A percentile compares a stretch with the other conserved stretches of the same genome.
phyloP scores from a whole-genome alignment of 1,140 invertebrate genomes.

The Drosophila arizonae region DNA sequence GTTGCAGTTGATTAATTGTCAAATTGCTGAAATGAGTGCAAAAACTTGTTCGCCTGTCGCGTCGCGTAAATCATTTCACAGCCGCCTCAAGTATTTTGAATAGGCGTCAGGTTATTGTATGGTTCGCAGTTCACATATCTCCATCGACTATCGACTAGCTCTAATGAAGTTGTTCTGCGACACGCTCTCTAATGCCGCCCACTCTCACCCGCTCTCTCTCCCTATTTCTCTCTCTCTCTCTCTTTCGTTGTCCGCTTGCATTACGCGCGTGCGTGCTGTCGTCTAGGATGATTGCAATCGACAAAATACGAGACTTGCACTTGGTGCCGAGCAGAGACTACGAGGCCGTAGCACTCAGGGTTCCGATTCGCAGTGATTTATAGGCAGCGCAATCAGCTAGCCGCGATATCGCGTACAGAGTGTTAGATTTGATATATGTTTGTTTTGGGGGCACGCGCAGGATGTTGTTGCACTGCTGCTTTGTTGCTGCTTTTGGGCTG shows the following conservation, averaged over 20 bases:
- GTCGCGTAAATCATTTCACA: conserved; percentile 71
- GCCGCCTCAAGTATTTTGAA: conserved; percentile 17
- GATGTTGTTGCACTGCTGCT: conserved; percentile 53
- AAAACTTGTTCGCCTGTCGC: conserved; percentile 75
- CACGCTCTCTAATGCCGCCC: conserved; percentile 24
- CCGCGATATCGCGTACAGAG: conserved; percentile 70
- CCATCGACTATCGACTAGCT: conserved; percentile 25
- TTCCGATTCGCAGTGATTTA: conserved; percentile 70
- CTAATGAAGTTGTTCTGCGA: conserved; percentile 70
- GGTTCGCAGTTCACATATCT: conserved; percentile 43
- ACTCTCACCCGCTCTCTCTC: conserved; percentile 2
- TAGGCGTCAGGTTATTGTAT: conserved; percentile 12
- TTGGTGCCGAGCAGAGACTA: conserved; percentile 26
- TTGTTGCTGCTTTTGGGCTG: conserved; percentile 39
- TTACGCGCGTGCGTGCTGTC: conserved; percentile 78
- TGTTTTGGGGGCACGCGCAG: conserved; percentile 79
- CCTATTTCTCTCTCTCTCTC: neutral
- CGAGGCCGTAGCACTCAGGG: conserved; percentile 28
- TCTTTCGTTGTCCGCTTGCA: conserved; percentile 34
- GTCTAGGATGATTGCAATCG: conserved; percentile 73
- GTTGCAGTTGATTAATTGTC: conserved; percentile 78
- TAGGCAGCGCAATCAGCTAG: conserved; percentile 71
- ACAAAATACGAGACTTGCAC: conserved; percentile 46
- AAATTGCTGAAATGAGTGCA: conserved; percentile 81
- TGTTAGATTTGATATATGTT: conserved; percentile 79